Evolutionary conservation across 2,797 vertebrate genomes (phyloP).

Genomic region (Megaceryle alcyon): DNA sequence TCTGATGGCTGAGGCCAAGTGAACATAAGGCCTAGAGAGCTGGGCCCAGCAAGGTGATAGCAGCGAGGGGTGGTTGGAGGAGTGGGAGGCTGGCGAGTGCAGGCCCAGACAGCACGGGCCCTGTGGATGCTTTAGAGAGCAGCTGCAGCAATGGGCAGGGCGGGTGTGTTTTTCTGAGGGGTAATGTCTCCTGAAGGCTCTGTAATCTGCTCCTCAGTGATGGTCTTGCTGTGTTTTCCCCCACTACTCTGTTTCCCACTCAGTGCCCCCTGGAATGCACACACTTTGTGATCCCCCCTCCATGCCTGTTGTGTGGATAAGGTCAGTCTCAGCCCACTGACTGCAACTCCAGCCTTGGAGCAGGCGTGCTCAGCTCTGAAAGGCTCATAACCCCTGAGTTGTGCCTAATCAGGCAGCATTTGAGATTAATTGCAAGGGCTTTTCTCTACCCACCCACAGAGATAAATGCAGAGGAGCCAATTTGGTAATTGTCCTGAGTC

Average conservation of each 20-base stretch:
- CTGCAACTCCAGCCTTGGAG: not conserved
- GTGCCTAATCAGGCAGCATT: slow-evolving; percentile 40
- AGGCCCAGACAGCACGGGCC: not conserved
- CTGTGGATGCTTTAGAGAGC: accelerated
- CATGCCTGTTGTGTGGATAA: not conserved
- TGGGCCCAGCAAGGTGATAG: too few relatives aligned
- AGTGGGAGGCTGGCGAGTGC: accelerated
- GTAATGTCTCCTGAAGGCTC: not conserved
- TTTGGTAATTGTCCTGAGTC: slow-evolving; percentile 47
- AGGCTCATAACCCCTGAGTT: not conserved
- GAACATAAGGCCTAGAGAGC: accelerated
- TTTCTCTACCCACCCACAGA: slow-evolving; percentile 60
- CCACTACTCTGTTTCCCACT: not conserved
- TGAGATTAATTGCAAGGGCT: slow-evolving; percentile 61
- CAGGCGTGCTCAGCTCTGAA: not conserved
- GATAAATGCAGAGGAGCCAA: slow-evolving; percentile 62
- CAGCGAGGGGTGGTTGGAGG: not conserved
- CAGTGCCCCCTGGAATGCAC: accelerated
- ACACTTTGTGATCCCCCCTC: accelerated
- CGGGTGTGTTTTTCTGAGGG: not conserved
- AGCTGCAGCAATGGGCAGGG: accelerated
- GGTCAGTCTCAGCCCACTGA: accelerated
- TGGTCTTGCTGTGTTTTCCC: not conserved
- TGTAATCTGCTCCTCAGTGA: not conserved
- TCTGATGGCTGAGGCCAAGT: not conserved